A percentile compares a stretch with the other conserved stretches of the same genome.
Conservation (phyloP, 2,113 vertebrate genomes). For the Turnix velox region DNA sequence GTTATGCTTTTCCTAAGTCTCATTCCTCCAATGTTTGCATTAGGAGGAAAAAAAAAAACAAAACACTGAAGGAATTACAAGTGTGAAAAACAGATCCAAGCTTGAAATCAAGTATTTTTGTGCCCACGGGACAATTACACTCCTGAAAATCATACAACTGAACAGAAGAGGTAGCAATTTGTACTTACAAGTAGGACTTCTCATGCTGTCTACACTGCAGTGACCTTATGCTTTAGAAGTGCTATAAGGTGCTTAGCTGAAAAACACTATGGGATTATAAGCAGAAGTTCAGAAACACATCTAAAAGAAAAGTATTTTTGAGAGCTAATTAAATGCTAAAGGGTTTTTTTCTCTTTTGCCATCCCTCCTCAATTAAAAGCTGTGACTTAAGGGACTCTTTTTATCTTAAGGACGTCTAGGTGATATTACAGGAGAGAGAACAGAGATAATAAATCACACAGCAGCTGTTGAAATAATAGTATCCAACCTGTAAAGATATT, state of each 20-base stretch:
- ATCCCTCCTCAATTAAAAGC: slow-evolving; percentile 41
- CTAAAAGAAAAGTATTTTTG: slow-evolving; percentile 27
- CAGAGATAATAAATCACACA: slow-evolving; percentile 42
- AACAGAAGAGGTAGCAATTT: background rate
- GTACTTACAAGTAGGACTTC: background rate
- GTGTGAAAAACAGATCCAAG: background rate
- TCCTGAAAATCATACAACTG: background rate
- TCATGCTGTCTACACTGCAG: background rate
- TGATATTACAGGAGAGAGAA: slow-evolving; percentile 35
- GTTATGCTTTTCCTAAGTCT: slow-evolving; percentile 6
- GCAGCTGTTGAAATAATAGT: slow-evolving; percentile 42
- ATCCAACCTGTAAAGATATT: slow-evolving; percentile 16
- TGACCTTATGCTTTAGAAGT: slow-evolving; percentile 1
- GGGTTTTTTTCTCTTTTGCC: background rate
- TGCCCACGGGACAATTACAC: background rate
- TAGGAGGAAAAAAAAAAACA: background rate
- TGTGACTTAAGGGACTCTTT: slow-evolving; percentile 36
- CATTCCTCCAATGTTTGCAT: background rate
- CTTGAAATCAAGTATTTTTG: background rate
- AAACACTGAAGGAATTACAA: background rate
- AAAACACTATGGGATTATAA: background rate
- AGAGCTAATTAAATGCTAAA: slow-evolving; percentile 25
- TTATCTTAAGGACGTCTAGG: slow-evolving; percentile 36
- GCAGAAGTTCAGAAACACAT: background rate
- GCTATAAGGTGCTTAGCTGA: background rate